These are phyloP conservation scores for Sebastes reedi DNA, from an alignment of 2,797 vertebrate genomes.

Conservation along the genomic window DNA sequence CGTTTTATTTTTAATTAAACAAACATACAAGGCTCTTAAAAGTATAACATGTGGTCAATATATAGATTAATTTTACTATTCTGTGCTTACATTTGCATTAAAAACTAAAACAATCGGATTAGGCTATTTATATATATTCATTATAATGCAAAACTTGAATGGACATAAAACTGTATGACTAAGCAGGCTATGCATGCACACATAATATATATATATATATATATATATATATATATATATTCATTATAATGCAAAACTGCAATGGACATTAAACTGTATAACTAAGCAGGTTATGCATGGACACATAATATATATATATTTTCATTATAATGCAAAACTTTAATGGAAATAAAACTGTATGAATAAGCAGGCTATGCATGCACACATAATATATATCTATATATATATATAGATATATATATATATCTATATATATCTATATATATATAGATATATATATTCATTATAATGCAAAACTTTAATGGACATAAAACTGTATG, in stretches of 20 bases:
- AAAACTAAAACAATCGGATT: neutral
- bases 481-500: neutral
- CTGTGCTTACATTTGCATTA: neutral
- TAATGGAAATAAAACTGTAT: neutral
- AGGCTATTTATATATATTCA: neutral
- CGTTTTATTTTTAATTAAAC: neutral
- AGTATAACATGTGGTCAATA: neutral
- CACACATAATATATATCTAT: neutral
- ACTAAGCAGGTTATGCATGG: neutral
- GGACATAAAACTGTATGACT: neutral
- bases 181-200: neutral
- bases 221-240: neutral
- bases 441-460: neutral
- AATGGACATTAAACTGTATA: neutral
- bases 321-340: conserved; percentile 9
- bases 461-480: conserved; percentile 8
- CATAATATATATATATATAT: neutral
- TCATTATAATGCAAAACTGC: conserved; percentile 6
- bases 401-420: no score
- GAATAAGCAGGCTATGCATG: neutral
- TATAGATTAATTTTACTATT: neutral
- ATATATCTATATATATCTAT: no score
- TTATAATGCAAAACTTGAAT: conserved; percentile 16
- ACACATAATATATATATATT: neutral
- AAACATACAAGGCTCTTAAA: neutral